These are phyloP conservation scores for Rhodeus uyekii DNA, from an alignment of 2,797 vertebrate genomes.

Conservation along the genomic window DNA sequence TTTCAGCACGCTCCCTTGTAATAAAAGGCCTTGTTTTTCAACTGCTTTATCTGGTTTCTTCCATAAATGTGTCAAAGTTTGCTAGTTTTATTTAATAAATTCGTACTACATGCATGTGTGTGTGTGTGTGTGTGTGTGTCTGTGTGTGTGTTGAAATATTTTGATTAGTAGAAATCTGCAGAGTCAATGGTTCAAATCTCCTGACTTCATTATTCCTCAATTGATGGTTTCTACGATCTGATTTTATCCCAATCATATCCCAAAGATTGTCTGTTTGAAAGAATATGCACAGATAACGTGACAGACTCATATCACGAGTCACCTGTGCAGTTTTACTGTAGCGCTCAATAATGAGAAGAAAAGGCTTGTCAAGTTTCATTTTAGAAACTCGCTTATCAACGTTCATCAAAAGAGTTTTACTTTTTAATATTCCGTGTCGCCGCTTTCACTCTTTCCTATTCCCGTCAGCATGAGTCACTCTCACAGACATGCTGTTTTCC, in stretches of 20 bases:
- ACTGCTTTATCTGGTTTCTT: slow-evolving; percentile 21
- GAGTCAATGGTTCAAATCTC: slow-evolving; percentile 44
- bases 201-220: not conserved
- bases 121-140: no score
- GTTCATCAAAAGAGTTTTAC: slow-evolving; percentile 33
- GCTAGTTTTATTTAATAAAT: not conserved
- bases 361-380: slow-evolving; percentile 14
- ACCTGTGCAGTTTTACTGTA: slow-evolving; percentile 26
- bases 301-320: not conserved
- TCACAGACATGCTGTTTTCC: slow-evolving; percentile 7
- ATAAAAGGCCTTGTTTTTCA: slow-evolving; percentile 35
- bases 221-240: slow-evolving; percentile 28
- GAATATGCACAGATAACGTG: not conserved
- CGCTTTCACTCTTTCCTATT: not conserved
- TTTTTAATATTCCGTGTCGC: not conserved
- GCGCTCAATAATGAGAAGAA: slow-evolving; percentile 19
- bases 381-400: not conserved
- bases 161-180: slow-evolving; percentile 23
- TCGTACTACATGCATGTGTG: no score
- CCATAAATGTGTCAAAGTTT: slow-evolving; percentile 6
- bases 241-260: slow-evolving; percentile 24
- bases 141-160: slow-evolving; percentile 11
- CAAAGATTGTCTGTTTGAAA: slow-evolving; percentile 19
- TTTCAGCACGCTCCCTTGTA: slow-evolving; percentile 23
- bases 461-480: slow-evolving; percentile 10